Conservation (phyloP, 2,888 invertebrate species). For the Ptychoptera albimana region DNA sequence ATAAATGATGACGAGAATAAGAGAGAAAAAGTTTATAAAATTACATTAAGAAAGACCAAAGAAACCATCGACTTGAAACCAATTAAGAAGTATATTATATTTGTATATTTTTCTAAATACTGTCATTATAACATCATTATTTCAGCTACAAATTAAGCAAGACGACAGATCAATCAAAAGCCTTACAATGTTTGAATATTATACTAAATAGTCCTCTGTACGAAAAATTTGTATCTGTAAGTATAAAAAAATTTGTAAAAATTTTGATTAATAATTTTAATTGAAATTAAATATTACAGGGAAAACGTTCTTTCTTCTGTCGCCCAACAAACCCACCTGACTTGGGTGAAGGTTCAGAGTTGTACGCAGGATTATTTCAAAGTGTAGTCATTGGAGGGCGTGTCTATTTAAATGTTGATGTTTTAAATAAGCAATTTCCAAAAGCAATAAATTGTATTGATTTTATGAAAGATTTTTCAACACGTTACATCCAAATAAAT, state of each 20-base stretch:
- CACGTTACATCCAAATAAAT: background rate
- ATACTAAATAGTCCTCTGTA: slow-evolving; percentile 39
- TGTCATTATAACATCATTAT: no score
- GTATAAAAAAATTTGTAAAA: slow-evolving; percentile 7
- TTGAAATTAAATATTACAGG: slow-evolving; percentile 36
- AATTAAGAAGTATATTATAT: slow-evolving; percentile 17
- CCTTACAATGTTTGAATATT: slow-evolving; percentile 45
- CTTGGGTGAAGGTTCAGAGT: slow-evolving; percentile 68
- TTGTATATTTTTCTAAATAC: background rate
- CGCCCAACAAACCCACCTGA: slow-evolving; percentile 25
- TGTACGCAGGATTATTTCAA: slow-evolving; percentile 90
- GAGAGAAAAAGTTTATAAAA: slow-evolving; percentile 11
- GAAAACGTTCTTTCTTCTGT: slow-evolving; percentile 56
- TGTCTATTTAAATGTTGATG: slow-evolving; percentile 83
- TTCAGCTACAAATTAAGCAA: background rate
- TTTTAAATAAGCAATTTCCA: slow-evolving; percentile 68
- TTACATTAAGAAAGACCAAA: slow-evolving; percentile 20
- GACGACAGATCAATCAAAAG: slow-evolving; percentile 25
- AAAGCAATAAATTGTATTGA: slow-evolving; percentile 34
- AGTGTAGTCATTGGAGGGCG: slow-evolving; percentile 79
- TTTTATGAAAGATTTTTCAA: slow-evolving; percentile 20
- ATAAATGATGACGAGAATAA: background rate
- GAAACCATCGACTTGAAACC: slow-evolving; percentile 19
- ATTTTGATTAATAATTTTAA: background rate
- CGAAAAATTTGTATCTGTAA: slow-evolving; percentile 17